These are phyloP conservation scores for Quadroppia sp. DNA, from an alignment of 2,888 invertebrate genomes.

Conservation along the genomic window DNA sequence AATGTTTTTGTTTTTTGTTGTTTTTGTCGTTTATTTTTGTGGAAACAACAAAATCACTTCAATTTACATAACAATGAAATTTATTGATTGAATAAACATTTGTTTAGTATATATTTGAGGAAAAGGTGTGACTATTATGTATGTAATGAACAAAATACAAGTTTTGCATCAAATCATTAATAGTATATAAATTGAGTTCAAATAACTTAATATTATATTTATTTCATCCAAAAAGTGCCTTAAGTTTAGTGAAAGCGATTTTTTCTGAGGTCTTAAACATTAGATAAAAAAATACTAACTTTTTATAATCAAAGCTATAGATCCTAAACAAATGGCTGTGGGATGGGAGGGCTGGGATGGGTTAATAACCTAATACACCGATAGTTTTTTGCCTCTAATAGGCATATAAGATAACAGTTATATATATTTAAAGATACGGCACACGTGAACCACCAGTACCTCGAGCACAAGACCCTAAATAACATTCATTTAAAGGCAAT, in stretches of 20 bases:
- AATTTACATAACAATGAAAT: background rate
- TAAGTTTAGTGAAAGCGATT: constrained; percentile 27
- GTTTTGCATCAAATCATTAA: background rate
- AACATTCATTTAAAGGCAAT: constrained; percentile 15
- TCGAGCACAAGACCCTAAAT: background rate
- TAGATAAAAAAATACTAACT: constrained; percentile 10
- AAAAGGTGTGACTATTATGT: background rate
- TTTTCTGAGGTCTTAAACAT: background rate
- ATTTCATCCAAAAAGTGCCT: background rate
- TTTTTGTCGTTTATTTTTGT: background rate
- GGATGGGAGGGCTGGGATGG: background rate
- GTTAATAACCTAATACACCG: constrained; percentile 24
- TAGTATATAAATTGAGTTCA: constrained; percentile 11
- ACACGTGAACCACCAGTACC: background rate
- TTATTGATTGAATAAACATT: background rate
- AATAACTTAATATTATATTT: constrained; percentile 1
- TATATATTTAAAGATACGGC: background rate
- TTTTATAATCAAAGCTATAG: constrained; percentile 16
- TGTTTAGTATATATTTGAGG: background rate
- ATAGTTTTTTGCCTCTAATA: background rate
- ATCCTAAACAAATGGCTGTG: background rate
- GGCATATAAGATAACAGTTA: constrained; percentile 3
- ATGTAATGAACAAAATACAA: background rate
- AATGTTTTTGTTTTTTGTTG: too few species aligned
- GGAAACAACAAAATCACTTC: background rate